Conservation (phyloP, 1,140 invertebrate species). For the Formica selysi region DNA sequence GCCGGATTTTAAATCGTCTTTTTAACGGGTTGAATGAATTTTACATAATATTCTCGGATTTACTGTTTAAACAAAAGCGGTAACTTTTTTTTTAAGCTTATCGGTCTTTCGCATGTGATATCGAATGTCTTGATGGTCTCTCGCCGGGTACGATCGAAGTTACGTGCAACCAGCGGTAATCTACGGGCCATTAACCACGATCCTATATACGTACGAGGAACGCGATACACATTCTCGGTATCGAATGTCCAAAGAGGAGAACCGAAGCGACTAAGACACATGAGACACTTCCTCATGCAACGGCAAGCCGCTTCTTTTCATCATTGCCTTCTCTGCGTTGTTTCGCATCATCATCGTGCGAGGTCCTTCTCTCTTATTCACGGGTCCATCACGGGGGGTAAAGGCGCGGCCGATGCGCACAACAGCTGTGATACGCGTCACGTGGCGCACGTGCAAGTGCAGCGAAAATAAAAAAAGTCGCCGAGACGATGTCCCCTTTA, state of each 20-base stretch:
- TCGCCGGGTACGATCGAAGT: conserved; percentile 75
- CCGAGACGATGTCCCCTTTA: conserved; percentile 31
- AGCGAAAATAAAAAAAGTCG: conserved; percentile 44
- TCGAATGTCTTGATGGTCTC: conserved; percentile 68
- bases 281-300: conserved; percentile 81
- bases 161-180: conserved; percentile 80
- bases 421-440: conserved; percentile 78
- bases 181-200: conserved; percentile 84
- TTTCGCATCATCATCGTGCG: conserved; percentile 20
- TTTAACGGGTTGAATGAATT: conserved; percentile 1
- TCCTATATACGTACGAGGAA: conserved; percentile 74
- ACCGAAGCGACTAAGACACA: conserved; percentile 81
- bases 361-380: conserved; percentile 34
- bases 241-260: conserved; percentile 79
- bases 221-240: conserved; percentile 83
- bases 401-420: conserved; percentile 48
- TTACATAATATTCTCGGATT: conserved; percentile 11
- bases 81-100: conserved; percentile 30
- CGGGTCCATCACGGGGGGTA: conserved; percentile 23
- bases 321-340: conserved; percentile 30
- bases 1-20: not conserved
- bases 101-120: conserved; percentile 63
- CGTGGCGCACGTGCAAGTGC: conserved; percentile 74
- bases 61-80: not conserved
- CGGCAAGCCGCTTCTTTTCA: conserved; percentile 74